Conservation (phyloP, 1,140 invertebrate species). For the Muscidifurax raptorellus region DNA sequence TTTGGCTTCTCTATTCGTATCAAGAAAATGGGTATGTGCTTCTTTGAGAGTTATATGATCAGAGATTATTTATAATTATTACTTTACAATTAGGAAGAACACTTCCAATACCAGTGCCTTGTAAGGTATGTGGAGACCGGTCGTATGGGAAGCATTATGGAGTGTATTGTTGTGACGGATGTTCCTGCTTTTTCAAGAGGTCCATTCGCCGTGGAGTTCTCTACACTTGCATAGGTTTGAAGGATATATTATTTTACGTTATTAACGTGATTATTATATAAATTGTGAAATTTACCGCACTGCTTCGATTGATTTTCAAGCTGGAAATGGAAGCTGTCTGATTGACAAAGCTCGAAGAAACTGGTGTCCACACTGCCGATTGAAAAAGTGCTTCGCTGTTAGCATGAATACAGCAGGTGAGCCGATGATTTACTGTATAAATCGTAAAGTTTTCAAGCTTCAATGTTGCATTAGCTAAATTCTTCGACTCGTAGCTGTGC, state of each 20-base stretch:
- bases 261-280: background rate
- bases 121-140: constrained; percentile 89
- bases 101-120: constrained; percentile 81
- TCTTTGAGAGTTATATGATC: constrained; percentile 5
- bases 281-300: background rate
- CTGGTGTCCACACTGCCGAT: constrained; percentile 91
- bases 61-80: constrained; percentile 25
- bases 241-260: constrained; percentile 13
- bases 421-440: background rate
- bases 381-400: constrained; percentile 86
- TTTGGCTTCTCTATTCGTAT: constrained; percentile 7
- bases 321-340: constrained; percentile 84
- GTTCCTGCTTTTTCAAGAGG: constrained; percentile 92
- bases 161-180: constrained; percentile 90
- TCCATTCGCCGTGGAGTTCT: constrained; percentile 82
- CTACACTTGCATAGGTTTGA: constrained; percentile 87
- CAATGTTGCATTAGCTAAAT: background rate
- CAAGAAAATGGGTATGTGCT: background rate
- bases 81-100: constrained; percentile 77
- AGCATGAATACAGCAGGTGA: constrained; percentile 88
- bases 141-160: constrained; percentile 93
- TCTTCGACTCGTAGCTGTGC: constrained; percentile 78
- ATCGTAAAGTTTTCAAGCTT: background rate
- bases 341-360: constrained; percentile 90
- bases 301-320: constrained; percentile 65